Percentiles rank a stretch among this genome's conserved stretches.
Evolutionary conservation across 2,797 vertebrate genomes (phyloP).

Genomic region (Tauraco hartlaubi): DNA sequence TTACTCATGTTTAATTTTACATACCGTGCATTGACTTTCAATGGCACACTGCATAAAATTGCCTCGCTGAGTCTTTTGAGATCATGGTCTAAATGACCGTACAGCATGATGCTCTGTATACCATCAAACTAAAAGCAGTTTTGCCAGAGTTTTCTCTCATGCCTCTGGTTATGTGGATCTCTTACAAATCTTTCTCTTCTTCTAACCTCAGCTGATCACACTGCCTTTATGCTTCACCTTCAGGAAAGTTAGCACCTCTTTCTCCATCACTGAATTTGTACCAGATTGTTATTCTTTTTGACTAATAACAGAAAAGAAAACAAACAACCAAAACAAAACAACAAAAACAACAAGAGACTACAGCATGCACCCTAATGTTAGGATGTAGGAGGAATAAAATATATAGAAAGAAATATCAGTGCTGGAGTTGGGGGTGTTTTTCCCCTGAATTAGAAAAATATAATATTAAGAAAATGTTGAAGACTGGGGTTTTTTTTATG

Average conservation of each 20-base stretch:
- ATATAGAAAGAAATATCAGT: not conserved
- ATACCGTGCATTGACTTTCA: not conserved
- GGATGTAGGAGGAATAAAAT: not conserved
- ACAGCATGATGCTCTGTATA: not conserved
- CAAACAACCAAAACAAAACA: no score
- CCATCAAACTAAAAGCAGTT: not conserved
- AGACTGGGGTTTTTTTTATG: not conserved
- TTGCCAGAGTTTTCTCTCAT: not conserved
- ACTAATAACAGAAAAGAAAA: not conserved
- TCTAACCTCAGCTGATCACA: not conserved
- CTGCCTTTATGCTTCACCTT: not conserved
- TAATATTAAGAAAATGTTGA: not conserved
- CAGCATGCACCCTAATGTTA: not conserved
- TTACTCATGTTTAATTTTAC: slow-evolving; percentile 61
- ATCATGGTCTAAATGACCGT: not conserved
- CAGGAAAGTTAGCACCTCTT: not conserved
- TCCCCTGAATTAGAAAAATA: not conserved
- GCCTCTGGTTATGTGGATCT: not conserved
- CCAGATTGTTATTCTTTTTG: not conserved
- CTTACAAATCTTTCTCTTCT: not conserved
- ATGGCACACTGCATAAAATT: not conserved
- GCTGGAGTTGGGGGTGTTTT: not conserved
- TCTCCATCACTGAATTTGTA: not conserved
- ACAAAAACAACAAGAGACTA: no score
- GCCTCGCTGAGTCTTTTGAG: rapidly evolving